Conservation (phyloP, 2,888 invertebrate genomes). For the Drosophila macrothrix region DNA sequence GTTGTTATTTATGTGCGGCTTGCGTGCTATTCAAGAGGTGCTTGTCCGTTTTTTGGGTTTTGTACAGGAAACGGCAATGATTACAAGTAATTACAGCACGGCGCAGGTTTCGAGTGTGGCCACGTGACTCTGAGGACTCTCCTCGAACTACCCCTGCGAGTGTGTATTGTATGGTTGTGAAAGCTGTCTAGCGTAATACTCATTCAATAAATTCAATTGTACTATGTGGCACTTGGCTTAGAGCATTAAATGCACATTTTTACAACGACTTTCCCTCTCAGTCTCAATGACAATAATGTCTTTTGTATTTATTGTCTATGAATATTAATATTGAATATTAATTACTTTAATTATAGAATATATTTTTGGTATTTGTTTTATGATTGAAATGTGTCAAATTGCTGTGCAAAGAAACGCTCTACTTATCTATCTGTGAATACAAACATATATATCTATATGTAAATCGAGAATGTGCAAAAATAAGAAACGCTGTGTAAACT, state of each 20-base stretch:
- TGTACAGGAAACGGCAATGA: constrained; percentile 54
- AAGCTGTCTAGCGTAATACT: constrained; percentile 7
- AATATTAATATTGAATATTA: constrained; percentile 33
- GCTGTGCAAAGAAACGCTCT: constrained; percentile 60
- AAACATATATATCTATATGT: constrained; percentile 6
- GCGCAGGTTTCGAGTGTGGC: constrained; percentile 52
- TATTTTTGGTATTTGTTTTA: constrained; percentile 81
- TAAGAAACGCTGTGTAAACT: constrained; percentile 47
- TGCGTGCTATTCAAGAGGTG: constrained; percentile 65
- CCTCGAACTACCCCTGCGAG: constrained; percentile 18
- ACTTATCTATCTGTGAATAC: constrained; percentile 41
- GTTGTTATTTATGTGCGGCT: constrained; percentile 23
- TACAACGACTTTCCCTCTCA: background rate
- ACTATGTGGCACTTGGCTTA: background rate
- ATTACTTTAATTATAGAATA: constrained; percentile 43
- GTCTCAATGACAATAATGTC: constrained; percentile 61
- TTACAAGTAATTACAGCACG: constrained; percentile 64
- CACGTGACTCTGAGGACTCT: constrained; percentile 61
- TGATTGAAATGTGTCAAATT: constrained; percentile 85
- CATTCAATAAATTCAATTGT: background rate
- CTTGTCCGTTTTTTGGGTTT: constrained; percentile 20
- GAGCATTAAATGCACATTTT: constrained; percentile 17
- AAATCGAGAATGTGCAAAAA: constrained; percentile 35
- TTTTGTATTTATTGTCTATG: constrained; percentile 13
- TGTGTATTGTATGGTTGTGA: constrained; percentile 17